These are phyloP conservation scores for Metridium senile DNA, from an alignment of 92 coral and sea anemone species.

Conservation along the genomic window DNA sequence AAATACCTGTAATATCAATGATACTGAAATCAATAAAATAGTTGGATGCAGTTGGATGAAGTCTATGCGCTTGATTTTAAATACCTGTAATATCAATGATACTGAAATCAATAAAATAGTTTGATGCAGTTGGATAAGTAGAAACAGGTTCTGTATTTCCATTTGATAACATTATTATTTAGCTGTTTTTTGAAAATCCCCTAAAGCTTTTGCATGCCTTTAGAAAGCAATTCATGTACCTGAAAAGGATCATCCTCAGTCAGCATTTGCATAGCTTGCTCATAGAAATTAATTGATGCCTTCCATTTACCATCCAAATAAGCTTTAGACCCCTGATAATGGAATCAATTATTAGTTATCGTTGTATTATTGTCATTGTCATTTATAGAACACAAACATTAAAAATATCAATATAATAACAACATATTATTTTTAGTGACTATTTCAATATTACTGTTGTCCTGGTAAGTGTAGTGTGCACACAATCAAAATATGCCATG, in stretches of 20 bases:
- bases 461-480: too few species aligned
- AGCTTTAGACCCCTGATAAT: constrained; percentile 71
- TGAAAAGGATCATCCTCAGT: constrained; percentile 32
- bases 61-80: constrained; percentile 73
- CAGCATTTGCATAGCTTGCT: constrained; percentile 67
- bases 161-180: not conserved
- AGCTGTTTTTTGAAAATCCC: too few species aligned
- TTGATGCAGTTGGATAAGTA: too few species aligned
- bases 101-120: too few species aligned
- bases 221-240: constrained; percentile 7
- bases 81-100: constrained; percentile 58
- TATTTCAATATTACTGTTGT: too few species aligned
- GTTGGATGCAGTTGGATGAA: too few species aligned
- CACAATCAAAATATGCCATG: too few species aligned
- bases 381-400: not conserved
- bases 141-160: too few species aligned
- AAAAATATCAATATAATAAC: too few species aligned
- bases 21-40: too few species aligned
- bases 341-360: not conserved
- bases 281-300: constrained; percentile 63
- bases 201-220: too few species aligned
- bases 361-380: not conserved
- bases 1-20: constrained; percentile 58
- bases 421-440: too few species aligned
- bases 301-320: constrained; percentile 53